Percentiles rank a stretch among this genome's conserved stretches.
Conservation (phyloP, 1,140 invertebrate genomes). For the Micrasema longulum region DNA sequence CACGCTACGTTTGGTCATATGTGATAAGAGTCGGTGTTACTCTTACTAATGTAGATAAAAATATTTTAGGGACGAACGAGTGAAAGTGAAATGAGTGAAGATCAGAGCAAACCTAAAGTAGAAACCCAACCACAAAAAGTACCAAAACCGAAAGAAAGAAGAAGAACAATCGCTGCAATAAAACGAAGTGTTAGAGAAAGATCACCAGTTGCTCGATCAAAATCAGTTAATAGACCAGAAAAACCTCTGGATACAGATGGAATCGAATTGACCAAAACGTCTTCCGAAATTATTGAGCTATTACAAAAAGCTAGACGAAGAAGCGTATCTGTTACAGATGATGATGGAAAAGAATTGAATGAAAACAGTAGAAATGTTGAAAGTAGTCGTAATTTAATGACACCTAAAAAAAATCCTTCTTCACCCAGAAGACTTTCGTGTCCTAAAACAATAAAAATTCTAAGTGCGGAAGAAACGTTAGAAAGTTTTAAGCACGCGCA, state of each 20-base stretch:
- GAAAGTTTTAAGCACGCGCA: conserved; percentile 64
- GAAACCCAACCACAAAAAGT: conserved; percentile 55
- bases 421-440: conserved; percentile 63
- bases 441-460: conserved; percentile 68
- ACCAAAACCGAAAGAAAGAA: conserved; percentile 58
- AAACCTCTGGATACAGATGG: conserved; percentile 60
- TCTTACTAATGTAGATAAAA: not conserved
- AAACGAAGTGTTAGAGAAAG: conserved; percentile 53
- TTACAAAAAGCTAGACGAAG: conserved; percentile 67
- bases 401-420: conserved; percentile 64
- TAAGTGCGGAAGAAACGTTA: conserved; percentile 67
- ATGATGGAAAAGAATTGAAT: conserved; percentile 60
- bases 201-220: conserved; percentile 64
- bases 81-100: conserved; percentile 70
- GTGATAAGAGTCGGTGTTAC: conserved; percentile 10
- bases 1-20: not conserved
- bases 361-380: conserved; percentile 58
- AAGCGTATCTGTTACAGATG: conserved; percentile 66
- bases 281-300: conserved; percentile 64
- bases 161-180: conserved; percentile 51
- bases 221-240: conserved; percentile 61
- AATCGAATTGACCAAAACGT: conserved; percentile 65
- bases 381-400: conserved; percentile 60
- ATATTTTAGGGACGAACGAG: conserved; percentile 67
- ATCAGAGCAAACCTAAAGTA: conserved; percentile 56